Base-by-base conservation (phyloP, 2,797 vertebrate species). In the Luscinia megarhynchos region DNA sequence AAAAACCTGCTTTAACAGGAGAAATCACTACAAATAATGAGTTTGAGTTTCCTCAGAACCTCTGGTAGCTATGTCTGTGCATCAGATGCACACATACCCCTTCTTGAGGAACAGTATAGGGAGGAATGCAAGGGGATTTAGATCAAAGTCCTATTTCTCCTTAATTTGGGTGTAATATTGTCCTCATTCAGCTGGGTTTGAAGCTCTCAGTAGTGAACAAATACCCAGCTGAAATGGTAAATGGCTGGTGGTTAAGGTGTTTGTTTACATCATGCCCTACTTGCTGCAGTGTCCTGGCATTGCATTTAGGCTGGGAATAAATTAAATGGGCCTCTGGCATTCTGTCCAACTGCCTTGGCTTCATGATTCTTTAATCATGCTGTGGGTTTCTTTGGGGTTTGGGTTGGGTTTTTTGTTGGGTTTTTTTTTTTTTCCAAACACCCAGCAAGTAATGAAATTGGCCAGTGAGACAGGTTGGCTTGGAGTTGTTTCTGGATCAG, bases 301-400 rank as follows among this genome's bases (percentile, higher is more conserved):
- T 74, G 61, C 54, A 12, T 34, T 74, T 50, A 63, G 55, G 41
- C 82, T 81, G 69, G 69, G 51, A 87, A 72, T 85, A 84, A 85
- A 90, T 84, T 58, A 84, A 85, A 88, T 27, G 46, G 86, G 76
- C 73, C 46, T 87, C 66, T 87, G 75, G 75, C 57, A 67, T 80
- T 83, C 75, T 85, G 45, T 67, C 26, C 68, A 38, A 14, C 66
- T 85, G 82, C 38, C 43, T 73, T 77, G 51, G 58, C 59, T 84
- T 84, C 4, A 1, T 40, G 21, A 85, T 85, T 85, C 45, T 84
- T 84, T 84, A 67, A 59, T 84, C 53, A 59, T 67, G 34, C 41
- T 84, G 48, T 69, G 62, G 48, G 9, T 76, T 93, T 72, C 67
- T 84, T 41, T 68, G 62, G 9, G 58, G 46, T 30, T 83, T 85